Evolutionary conservation across 2,113 vertebrate genomes (phyloP), one percentile per base, ranked within the genome.

Genomic region (Ochotona curzoniae): DNA sequence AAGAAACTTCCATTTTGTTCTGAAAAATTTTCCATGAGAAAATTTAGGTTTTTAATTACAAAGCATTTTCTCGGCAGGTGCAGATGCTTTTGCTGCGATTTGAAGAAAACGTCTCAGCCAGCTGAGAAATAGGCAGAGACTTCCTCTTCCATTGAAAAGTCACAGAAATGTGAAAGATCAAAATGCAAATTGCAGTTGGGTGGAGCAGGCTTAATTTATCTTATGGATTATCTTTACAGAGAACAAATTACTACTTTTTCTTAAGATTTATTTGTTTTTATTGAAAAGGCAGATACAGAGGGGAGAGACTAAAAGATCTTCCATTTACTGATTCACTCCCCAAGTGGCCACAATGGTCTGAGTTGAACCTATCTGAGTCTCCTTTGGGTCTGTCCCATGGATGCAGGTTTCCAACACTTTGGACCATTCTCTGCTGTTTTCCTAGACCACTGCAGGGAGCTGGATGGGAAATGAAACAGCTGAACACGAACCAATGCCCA

Each of bases 11-110:
- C 54, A 85, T 93, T 57, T 74, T 94, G 13, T 60, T 64, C 28
- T 63, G 20, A 60, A 51, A 81, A 26, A 70, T 69, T 3, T 83
- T 5, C 15, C 13, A 44, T n/a, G 83, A 44, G 28, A 38, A 81
- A 74, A 93, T 57, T 0, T 76, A 87, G 61, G 69, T 44, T 93
- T 87, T 47, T 87, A 66, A 61, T 94, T 82, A 70, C 1, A 94
- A 8, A 38, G 12, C 1, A 0, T 49, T 82, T 92, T 93, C 49
- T 78, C 15, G 78, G 87, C 44, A 83, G 54, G 14, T 71, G 66
- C 9, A 82, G 71, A 94, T 91, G 18, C 44, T 32, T 76, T 26
- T 25, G 11, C 14, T 83, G 7, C 57, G 32, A 88, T 2, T 57
- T 81, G 15, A 89, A 80, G 86, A 64, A 84, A 73, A 81, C 47